phyloP scores from a whole-genome alignment of 1,140 invertebrate species.

The Drosophila parvula region DNA sequence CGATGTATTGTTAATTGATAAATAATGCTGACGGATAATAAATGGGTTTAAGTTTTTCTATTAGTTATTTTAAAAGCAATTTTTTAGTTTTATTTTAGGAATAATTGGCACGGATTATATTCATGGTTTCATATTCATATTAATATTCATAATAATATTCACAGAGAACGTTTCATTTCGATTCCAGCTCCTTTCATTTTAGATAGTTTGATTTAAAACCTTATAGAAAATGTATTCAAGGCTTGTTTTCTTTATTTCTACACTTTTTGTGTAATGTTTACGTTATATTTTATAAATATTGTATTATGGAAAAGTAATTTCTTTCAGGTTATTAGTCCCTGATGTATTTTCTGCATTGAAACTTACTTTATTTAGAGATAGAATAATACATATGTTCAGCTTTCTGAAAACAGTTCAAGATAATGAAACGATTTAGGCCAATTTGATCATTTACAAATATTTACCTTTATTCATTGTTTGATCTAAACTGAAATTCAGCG shows the following conservation, averaged over 20 bases:
- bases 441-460: constrained; percentile 23
- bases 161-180: too few relatives aligned
- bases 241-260: too few relatives aligned
- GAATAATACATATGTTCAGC: background rate
- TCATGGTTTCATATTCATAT: too few relatives aligned
- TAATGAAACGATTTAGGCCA: constrained; percentile 17
- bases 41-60: too few relatives aligned
- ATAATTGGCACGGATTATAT: too few relatives aligned
- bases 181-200: background rate
- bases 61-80: background rate
- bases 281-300: background rate
- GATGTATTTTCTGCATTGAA: too few relatives aligned
- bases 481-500: constrained; percentile 23
- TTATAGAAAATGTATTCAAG: background rate
- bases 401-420: background rate
- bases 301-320: background rate
- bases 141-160: too few relatives aligned
- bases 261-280: too few relatives aligned
- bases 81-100: background rate
- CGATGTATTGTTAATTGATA: constrained; percentile 3
- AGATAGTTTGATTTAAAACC: background rate
- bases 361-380: too few relatives aligned
- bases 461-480: constrained; percentile 22
- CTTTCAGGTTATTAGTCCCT: too few relatives aligned
- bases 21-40: background rate